These are phyloP conservation scores for Sphaerodactylus townsendi DNA, from an alignment of 2,113 vertebrate species.

Conservation along the genomic window DNA sequence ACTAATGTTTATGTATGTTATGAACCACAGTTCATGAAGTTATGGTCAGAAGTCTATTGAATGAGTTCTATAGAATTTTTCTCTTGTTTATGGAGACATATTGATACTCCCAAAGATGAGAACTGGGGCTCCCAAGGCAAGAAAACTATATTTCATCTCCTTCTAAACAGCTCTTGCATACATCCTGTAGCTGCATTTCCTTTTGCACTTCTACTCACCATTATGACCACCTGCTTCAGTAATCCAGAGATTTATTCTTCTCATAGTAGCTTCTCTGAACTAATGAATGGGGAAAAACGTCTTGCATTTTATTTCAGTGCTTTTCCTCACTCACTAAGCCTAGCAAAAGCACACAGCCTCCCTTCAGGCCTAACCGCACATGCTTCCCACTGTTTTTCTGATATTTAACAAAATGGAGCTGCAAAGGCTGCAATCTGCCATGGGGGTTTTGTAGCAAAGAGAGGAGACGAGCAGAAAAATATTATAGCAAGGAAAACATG, in stretches of 20 bases:
- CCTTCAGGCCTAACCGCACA: too few species aligned
- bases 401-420: too few species aligned
- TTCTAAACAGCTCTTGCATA: background rate
- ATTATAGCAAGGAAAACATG: too few species aligned
- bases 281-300: background rate
- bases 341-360: too few species aligned
- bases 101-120: background rate
- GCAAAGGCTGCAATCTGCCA: too few species aligned
- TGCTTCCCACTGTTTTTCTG: too few species aligned
- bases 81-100: background rate
- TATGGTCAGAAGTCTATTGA: background rate
- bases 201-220: background rate
- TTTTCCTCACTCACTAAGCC: background rate
- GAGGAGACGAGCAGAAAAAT: too few species aligned
- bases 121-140: background rate
- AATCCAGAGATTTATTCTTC: background rate
- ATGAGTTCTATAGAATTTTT: background rate
- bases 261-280: background rate
- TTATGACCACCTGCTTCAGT: background rate
- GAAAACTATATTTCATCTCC: background rate
- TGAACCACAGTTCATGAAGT: too few species aligned
- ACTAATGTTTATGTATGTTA: background rate
- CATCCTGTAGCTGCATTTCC: background rate
- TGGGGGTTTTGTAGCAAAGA: too few species aligned
- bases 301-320: background rate